Evolutionary conservation across 2,888 invertebrate species (phyloP), one percentile per base, ranked within the genome.

Genomic region (Caenorhabditis panamensis): DNA sequence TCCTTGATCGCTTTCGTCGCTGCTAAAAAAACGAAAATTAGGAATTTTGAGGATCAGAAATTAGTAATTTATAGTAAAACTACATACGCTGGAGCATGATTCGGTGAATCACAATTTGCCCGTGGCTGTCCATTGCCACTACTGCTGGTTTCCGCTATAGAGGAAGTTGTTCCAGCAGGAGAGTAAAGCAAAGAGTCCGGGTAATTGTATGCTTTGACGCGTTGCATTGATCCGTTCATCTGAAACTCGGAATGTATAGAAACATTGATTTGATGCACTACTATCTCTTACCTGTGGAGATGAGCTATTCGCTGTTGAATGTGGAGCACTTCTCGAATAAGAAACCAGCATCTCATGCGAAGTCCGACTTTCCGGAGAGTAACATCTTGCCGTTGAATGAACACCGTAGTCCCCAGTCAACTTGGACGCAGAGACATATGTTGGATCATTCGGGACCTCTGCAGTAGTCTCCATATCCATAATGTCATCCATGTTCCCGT

Each of bases 1-100:
- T 11, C 86, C 84, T 37, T 83, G 82, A 47, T 86, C 86, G 51
- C 85, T 84, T n/a, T 83, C 85, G 62, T 86, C 86, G 6, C 84
- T 86, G 24, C 86, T 86, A 68, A 51, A 84, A 59, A 11, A 6
- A 31, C 0, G 9, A 31, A 24, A 11, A 26, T 53, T 62, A 5
- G 37, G 28, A n/a, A 20, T 31, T 31, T 31, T 9, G 5, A 6
- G 9, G 31, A 13, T 53, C 31, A 6, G 31, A 31, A 31, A 41
- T 41, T 41, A 9, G 31, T 31, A 31, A 9, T 31, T 4, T 4
- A 9, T 31, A 4, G 31, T 0, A 49, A 1, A 9, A 20, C 11
- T 28, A 76, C 84, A 78, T 51, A 86, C 84, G 76, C 75, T 61
- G 75, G 81, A 28, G 83, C 69, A 49, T 79, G 66, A 4, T 72